Base-by-base conservation (phyloP, 2,797 vertebrate genomes). In the Emydoidea blandingii region DNA sequence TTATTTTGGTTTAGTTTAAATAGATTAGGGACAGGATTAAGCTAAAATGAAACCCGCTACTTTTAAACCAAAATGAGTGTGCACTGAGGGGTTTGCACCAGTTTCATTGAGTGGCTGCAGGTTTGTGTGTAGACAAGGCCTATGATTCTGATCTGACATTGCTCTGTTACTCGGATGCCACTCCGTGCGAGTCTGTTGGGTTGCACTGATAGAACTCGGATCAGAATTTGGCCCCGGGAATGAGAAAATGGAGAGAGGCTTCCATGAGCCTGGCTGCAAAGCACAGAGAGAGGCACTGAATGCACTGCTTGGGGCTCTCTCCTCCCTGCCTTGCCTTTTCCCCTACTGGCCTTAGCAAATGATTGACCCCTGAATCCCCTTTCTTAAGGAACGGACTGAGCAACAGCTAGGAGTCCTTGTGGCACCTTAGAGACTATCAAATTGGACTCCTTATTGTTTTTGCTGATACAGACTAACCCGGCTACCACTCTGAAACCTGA, bases 361-460 rank as follows among this genome's bases (percentile, higher is more conserved):
- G 0, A 5, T 44, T 4, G 3, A 31, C 27, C 10, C 21, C 68
- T 0, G 65, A 52, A 21, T 78, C 29, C 21, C 3, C 1, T 5
- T 12, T 81, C 16, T 12, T 76, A 4, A 34, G 59, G 25, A 47
- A 78, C 88, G 90, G 94, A 91, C 18, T 52, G 52, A 52, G 6
- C 52, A 52, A 52, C 52, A 52, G 16, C 52, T 52, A 52, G 52
- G 52, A 19, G 52, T 52, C 52, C 52, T 52, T 52, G 52, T 18
- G 16, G 52, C 52, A 52, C 52, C 52, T 19, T 52, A 52, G 52
- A 52, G 52, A 52, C 52, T 52, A 52, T 7, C 52, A 52, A 18
- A 52, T 19, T 18, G 52, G 52, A 53, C 52, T 19, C 18, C 50
- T 50, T 2, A 0, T 53, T 53, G 52, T 19, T 53, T 53, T 53